Base-by-base conservation (phyloP, 1,140 invertebrate species). In the Cotesia vestalis region DNA sequence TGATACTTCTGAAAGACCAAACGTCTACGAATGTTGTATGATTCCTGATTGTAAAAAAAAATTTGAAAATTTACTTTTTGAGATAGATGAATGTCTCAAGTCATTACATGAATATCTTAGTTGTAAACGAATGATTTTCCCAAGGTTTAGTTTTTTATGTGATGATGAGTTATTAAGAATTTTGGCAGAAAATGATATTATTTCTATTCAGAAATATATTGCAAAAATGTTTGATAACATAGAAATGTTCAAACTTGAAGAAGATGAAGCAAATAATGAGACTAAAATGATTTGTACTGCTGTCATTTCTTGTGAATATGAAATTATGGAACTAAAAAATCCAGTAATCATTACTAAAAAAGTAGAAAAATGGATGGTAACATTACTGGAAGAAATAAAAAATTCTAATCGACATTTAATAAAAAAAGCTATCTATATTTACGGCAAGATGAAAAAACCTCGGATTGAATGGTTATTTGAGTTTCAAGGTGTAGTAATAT, bases 191-290 rank as follows among this genome's bases (percentile, higher is more conserved):
- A 94, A 91, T 77, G 91, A 94, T 72, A 90, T 92, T 17, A 87
- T 87, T 63, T 92, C 91, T 80, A 93, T 97, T 12, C 95, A 97
- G 85, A 93, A 96, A 79, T 94, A 97, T 79, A 94, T 97, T 89
- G 94, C 96, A 60, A 97, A 98, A 90, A 96, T 97, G 94, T 97
- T 95, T 86, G 94, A 97, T 82, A 96, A 97, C 82, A 91, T 97
- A 11, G 90, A 92, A 77, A 91, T 91, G 60, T 86, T 97, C 68
- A 88, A 90, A 66, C 87, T 96, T 71, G 86, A 85, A 38, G 85
- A 89, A 36, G 36, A 14, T 12, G 6, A 66, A 27, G 27, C 51
- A 8, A 34, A 60, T 17, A 91, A 93, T 68, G 88, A 89, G 4
- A 90, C 91, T 66, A 87, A 89, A 53, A 89, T 88, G 1, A 83